Evolutionary conservation across 2,888 invertebrate species (phyloP), one percentile per base, ranked within the genome.

Genomic region (Vannuccia rotundouncinata): DNA sequence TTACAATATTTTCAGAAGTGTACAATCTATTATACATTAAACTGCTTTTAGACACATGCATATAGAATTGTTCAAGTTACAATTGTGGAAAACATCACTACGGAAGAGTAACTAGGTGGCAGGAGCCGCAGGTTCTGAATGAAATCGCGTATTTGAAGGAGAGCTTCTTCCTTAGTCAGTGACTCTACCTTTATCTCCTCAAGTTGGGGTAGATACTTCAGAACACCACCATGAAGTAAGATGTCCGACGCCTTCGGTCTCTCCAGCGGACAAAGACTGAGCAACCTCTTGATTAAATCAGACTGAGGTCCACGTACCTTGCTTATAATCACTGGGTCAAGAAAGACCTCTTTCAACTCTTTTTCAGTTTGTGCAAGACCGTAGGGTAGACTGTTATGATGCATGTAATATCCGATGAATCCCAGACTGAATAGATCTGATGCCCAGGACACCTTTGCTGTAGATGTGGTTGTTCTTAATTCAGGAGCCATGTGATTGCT

Each of bases 391-490:
- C 66, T 13, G 66, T 66, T 66, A 27, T 66, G 66, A 22, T 66
- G 66, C 66, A 66, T 66, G 66, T 66, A 66, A 27, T n/a, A 66
- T 27, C 66, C 66, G 66, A 66, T 66, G 10, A 66, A 5, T 5
- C 66, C 66, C 66, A 66, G 22, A 22, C 66, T 66, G 66, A 66
- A 66, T 2, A 66, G 66, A 22, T 66, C 66, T 5, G 66, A 5
- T 5, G 66, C 66, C 66, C 66, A 66, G 13, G 66, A 22, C 22
- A 22, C 66, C 2, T 2, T 5, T 22, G 22, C 66, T 5, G 66
- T 66, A 22, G 5, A 5, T 66, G 17, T 5, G 5, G 66, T 27
- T 2, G 25, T 66, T 66, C 66, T 66, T 27, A 66, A 27, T 22
- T 66, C 66, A 27, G 66, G 66, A 2, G 66, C 66, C 66, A 66